Percentiles rank a stretch among this genome's conserved stretches.
Conservation (phyloP, 2,888 invertebrate genomes). For the Platycheirus albimanus region DNA sequence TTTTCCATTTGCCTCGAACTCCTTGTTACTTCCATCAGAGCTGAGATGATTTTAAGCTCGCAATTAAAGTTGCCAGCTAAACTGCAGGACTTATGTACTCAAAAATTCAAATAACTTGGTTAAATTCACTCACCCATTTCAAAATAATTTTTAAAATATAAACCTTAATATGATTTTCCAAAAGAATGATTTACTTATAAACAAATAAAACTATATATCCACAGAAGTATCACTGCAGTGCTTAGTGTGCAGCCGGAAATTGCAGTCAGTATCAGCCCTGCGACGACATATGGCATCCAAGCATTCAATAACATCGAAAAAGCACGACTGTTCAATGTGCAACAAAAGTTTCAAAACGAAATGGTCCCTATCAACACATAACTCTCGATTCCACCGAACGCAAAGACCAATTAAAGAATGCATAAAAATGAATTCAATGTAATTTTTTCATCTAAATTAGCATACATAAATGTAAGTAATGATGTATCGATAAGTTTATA, state of each 20-base stretch:
- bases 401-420: slow-evolving; percentile 79
- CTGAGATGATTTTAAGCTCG: too few species aligned
- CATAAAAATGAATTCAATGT: slow-evolving; percentile 79
- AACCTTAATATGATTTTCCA: too few species aligned
- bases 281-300: slow-evolving; percentile 81
- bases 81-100: too few species aligned
- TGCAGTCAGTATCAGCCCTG: slow-evolving; percentile 81
- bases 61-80: too few species aligned
- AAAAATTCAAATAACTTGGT: too few species aligned
- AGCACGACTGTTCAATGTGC: slow-evolving; percentile 80
- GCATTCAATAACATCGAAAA: slow-evolving; percentile 79
- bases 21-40: too few species aligned
- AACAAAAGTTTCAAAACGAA: slow-evolving; percentile 82
- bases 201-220: slow-evolving; percentile 9
- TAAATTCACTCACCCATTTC: too few species aligned
- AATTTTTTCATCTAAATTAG: slow-evolving; percentile 43
- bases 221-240: slow-evolving; percentile 77
- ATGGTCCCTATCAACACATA: slow-evolving; percentile 82
- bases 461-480: background rate
- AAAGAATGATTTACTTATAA: too few species aligned
- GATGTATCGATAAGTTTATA: slow-evolving; percentile 19
- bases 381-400: slow-evolving; percentile 81
- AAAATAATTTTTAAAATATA: too few species aligned
- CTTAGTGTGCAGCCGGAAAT: slow-evolving; percentile 79
- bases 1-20: too few species aligned